phyloP scores from a whole-genome alignment of 2,888 invertebrate genomes.

The Hemicrepidius hirtus region DNA sequence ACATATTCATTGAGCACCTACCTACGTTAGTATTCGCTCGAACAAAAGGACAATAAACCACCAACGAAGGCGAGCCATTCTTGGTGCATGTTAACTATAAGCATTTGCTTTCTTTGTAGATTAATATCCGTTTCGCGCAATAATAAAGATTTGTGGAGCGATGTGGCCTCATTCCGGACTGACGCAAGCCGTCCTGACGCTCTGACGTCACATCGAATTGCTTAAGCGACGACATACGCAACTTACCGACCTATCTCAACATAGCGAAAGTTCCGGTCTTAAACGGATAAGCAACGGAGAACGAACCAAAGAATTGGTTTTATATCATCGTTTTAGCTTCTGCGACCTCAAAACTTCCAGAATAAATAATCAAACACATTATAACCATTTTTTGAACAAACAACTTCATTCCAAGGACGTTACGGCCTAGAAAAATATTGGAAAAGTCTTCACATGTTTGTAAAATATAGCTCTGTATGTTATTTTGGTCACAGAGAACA shows the following conservation, averaged over 20 bases:
- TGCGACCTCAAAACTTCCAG: not conserved
- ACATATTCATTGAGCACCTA: not conserved
- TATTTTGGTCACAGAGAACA: no score
- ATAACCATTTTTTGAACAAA: constrained; percentile 6
- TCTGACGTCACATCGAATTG: constrained; percentile 31
- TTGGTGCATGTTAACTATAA: constrained; percentile 16
- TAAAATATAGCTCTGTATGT: no score
- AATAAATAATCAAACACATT: constrained; percentile 1
- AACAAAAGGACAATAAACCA: constrained; percentile 12
- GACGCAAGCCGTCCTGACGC: constrained; percentile 28
- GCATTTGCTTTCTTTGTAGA: constrained; percentile 34
- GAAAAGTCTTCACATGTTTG: no score
- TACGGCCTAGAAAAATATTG: no score
- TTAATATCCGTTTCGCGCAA: constrained; percentile 61
- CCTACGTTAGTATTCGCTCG: not conserved
- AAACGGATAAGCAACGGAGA: not conserved
- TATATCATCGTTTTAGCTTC: not conserved
- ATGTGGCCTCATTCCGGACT: constrained; percentile 69
- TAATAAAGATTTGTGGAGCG: constrained; percentile 58
- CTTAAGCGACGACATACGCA: constrained; percentile 26
- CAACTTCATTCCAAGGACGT: constrained; percentile 2
- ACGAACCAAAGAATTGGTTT: not conserved
- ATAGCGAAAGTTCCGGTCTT: constrained; percentile 49
- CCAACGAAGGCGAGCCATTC: constrained; percentile 11
- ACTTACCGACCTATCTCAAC: constrained; percentile 54